phyloP scores from a whole-genome alignment of 2,888 invertebrate species.

The Ischnura elegans region DNA sequence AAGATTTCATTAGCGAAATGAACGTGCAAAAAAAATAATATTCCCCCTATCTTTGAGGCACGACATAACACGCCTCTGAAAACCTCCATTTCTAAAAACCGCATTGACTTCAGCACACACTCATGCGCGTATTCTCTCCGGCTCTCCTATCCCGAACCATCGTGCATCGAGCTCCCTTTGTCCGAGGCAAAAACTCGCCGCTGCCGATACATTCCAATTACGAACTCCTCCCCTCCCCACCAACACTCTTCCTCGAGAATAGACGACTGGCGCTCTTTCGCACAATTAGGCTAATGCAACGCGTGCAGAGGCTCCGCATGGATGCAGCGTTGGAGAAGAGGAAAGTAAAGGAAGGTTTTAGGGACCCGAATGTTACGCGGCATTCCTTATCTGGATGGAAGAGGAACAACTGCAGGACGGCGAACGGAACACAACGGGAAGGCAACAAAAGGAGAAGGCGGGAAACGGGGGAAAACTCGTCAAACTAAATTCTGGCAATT shows the following conservation, averaged over 20 bases:
- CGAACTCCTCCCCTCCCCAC: too few species aligned
- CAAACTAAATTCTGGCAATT: too few species aligned
- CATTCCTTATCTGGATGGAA: constrained; percentile 4
- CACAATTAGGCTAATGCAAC: constrained; percentile 54
- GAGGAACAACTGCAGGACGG: too few species aligned
- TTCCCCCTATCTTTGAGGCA: not conserved
- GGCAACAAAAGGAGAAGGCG: not conserved
- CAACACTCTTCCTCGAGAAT: not conserved
- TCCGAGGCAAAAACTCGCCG: constrained; percentile 43
- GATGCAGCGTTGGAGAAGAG: not conserved
- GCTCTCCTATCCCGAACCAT: not conserved
- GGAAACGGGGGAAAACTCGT: not conserved
- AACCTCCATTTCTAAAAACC: not conserved
- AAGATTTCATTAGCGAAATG: too few species aligned
- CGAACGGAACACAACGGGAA: too few species aligned
- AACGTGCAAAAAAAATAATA: too few species aligned
- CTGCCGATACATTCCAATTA: constrained; percentile 44
- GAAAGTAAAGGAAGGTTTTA: not conserved
- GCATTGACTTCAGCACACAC: not conserved
- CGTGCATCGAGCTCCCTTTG: constrained; percentile 1
- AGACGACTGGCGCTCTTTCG: not conserved
- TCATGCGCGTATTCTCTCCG: not conserved
- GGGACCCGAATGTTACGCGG: not conserved
- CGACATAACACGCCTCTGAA: not conserved
- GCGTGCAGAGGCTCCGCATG: not conserved